Base-by-base conservation (phyloP, 2,113 vertebrate species). In the Muntiacus muntjak region DNA sequence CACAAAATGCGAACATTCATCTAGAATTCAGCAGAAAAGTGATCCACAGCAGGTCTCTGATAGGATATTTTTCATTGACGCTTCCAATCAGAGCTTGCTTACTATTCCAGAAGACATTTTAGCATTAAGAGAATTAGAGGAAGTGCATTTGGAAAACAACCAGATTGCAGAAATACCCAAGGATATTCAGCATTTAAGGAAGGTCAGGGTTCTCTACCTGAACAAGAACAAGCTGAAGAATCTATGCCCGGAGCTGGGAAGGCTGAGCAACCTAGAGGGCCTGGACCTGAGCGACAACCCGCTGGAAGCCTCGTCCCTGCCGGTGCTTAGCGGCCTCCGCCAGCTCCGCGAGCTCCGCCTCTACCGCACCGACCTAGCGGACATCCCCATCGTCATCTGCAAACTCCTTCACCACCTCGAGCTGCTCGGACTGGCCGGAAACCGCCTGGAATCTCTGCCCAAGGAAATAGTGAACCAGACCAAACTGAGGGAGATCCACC, bases 141-240 rank as follows among this genome's bases (percentile, higher is more conserved):
- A 99, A 87, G 50, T 98, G 19, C 98, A 99, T 74, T 45, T 98
- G 93, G 99, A 99, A 89, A 98, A 98, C 13, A 99, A 99, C 71
- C 92, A 8, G 13, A 98, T 98, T 55, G 62, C 83, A 82, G 97
- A 91, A 33, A 98, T 99, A 26, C 98, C 98, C 21, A 28, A 5
- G 43, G 97, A 85, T 1, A 98, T 99, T n/a, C 55, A 89, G 50
- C 14, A 0, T 13, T 97, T 99, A 64, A 94, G 74, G 57, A 97
- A 98, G 3, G 1, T 98, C n/a, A 98, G 67, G 76, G 64, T 98
- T 30, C 98, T 99, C 36, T 99, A 98, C 62, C 87, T 99, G 87
- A 97, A 99, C 89, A 97, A 98, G 16, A 99, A 99, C 95, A 64
- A 89, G 8, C 94, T 99, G 36, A 47, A 30, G 17, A 3, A 47